These are phyloP conservation scores for Malthinus seriepunctatus DNA, from an alignment of 2,888 invertebrate genomes.

Conservation along the genomic window DNA sequence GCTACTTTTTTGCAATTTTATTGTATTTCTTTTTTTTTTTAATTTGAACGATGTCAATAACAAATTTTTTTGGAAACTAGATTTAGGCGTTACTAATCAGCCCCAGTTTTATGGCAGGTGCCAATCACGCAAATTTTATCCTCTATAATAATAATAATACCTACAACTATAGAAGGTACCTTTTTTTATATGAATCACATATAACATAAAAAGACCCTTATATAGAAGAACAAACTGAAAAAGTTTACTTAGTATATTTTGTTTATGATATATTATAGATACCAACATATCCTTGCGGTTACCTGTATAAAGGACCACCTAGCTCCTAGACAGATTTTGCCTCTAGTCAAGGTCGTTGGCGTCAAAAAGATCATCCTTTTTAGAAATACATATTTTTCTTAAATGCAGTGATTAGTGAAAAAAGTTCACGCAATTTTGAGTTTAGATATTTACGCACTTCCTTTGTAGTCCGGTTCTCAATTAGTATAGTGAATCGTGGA, in stretches of 20 bases:
- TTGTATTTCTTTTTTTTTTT: too few relatives aligned
- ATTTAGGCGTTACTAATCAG: conserved; percentile 3
- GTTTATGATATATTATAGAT: too few relatives aligned
- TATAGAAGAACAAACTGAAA: too few relatives aligned
- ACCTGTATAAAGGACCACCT: conserved; percentile 23
- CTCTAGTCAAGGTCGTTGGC: conserved; percentile 30
- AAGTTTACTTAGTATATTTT: too few relatives aligned
- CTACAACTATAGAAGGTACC: too few relatives aligned
- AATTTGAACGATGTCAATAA: too few relatives aligned
- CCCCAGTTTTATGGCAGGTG: conserved; percentile 3
- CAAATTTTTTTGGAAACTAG: background rate
- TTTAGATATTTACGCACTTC: conserved; percentile 5
- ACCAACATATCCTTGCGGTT: background rate
- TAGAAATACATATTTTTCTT: conserved; percentile 7
- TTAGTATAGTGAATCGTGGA: background rate
- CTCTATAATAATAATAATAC: too few relatives aligned
- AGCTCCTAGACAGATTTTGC: conserved; percentile 29
- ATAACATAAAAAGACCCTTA: too few relatives aligned
- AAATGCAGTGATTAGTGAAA: conserved; percentile 14
- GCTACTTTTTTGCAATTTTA: too few relatives aligned
- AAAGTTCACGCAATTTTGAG: conserved; percentile 10
- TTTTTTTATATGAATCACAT: too few relatives aligned
- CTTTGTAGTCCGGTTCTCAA: background rate
- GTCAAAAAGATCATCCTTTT: conserved; percentile 19
- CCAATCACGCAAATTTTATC: background rate